phyloP scores from a whole-genome alignment of 2,888 invertebrate species.

The Sarcophaga caerulescens region DNA sequence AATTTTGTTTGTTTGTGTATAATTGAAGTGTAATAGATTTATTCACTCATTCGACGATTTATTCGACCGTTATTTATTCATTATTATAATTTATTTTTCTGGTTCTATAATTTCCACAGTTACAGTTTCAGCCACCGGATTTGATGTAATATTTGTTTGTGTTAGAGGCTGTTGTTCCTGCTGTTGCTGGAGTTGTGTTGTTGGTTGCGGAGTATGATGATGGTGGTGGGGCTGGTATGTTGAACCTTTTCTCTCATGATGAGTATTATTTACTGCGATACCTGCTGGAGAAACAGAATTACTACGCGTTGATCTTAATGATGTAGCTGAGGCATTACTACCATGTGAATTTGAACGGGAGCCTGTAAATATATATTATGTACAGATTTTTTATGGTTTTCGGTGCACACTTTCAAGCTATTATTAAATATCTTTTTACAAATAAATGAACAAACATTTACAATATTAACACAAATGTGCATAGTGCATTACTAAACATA shows the following conservation, averaged over 20 bases:
- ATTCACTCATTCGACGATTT: not conserved
- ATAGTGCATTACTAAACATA: not conserved
- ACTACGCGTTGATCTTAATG: conserved; percentile 86
- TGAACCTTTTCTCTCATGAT: conserved; percentile 72
- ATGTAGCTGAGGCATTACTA: conserved; percentile 89
- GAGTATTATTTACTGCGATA: conserved; percentile 71
- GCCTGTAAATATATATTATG: conserved; percentile 55
- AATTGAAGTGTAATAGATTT: not conserved
- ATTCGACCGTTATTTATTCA: not conserved
- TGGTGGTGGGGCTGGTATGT: conserved; percentile 70
- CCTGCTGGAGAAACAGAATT: conserved; percentile 79
- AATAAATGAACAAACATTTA: not conserved
- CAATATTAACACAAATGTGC: not conserved
- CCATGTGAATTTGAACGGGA: conserved; percentile 86
- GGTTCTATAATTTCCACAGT: conserved; percentile 90
- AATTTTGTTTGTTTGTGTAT: not conserved
- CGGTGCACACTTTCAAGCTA: not conserved
- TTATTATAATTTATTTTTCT: conserved; percentile 81
- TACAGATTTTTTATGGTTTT: not conserved
- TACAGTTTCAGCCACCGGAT: conserved; percentile 85
- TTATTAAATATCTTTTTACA: not conserved
- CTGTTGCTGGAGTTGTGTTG: conserved; percentile 71
- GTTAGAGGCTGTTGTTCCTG: conserved; percentile 77
- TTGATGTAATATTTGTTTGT: conserved; percentile 79
- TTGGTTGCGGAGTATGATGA: conserved; percentile 72